Evolutionary conservation across 2,888 invertebrate genomes (phyloP), one percentile per base, ranked within the genome.

Genomic region (Petrolisthes cinctipes): DNA sequence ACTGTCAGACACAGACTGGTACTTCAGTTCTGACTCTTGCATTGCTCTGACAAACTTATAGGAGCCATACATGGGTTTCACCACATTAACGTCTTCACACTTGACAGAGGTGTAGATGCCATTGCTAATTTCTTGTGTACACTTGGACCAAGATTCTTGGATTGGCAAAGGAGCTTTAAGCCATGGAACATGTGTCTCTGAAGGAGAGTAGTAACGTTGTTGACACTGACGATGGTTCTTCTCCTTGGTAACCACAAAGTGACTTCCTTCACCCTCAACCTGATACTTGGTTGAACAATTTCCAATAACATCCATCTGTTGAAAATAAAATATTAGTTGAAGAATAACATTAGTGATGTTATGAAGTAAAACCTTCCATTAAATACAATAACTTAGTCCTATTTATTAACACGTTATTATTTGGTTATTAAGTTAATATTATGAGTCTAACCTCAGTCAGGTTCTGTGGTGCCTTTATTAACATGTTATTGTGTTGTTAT

Each of bases 221-320:
- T 82, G 78, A 23, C 88, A 88, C 20, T 71, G 56, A 3, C 82
- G 66, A 66, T 85, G 85, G 78, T 88, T 78, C 85, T 88, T 88
- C 78, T 82, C 81, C 79, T 88, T 88, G 37, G 17, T 78, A 11
- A 85, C 78, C 23, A 88, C 61, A n/a, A 85, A 56, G 20, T 73
- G 82, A 14, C 82, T 66, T 54, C 85, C 82, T 11, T 85, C 78
- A 17, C 20, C 53, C 78, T 78, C 14, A 14, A 85, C 68, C 81
- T 82, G 76, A 53, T 88, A 85, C 57, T 68, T 66, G 5, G 88
- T 88, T 11, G 88, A 82, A 57, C 88, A 88, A 56, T 11, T 82
- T 66, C 88, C 88, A 17, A 82, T n/a, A 20, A 88, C 82, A 57
- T 85, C 88, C n/a, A 78, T 88, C 88, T 88, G 84, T 87, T 56